A percentile compares a stretch with the other conserved stretches of the same genome.
Conservation (phyloP, 2,888 invertebrate genomes). For the Ornithoptera priamus region DNA sequence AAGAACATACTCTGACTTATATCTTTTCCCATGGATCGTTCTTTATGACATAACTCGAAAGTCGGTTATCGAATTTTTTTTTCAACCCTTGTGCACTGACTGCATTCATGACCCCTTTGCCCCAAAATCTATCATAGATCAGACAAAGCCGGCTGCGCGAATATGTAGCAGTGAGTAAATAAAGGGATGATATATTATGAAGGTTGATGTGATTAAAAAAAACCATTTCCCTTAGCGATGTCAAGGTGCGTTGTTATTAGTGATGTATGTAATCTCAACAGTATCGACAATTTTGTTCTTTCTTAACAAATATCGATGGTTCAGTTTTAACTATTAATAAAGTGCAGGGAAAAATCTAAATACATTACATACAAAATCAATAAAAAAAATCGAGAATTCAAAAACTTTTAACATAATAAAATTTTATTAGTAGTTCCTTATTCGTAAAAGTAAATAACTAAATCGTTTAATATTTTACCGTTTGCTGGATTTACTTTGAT, state of each 20-base stretch:
- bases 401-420: no score
- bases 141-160: slow-evolving; percentile 70
- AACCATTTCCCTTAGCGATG: slow-evolving; percentile 72
- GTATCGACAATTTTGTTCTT: neutral
- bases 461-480: neutral
- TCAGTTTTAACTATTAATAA: no score
- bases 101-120: slow-evolving; percentile 55
- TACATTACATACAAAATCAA: no score
- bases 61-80: slow-evolving; percentile 40
- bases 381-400: no score
- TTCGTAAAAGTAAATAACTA: neutral
- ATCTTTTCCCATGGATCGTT: slow-evolving; percentile 28
- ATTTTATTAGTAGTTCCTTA: no score
- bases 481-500: neutral
- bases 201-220: slow-evolving; percentile 73
- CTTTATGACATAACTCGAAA: slow-evolving; percentile 48
- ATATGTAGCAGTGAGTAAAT: slow-evolving; percentile 73
- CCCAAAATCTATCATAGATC: slow-evolving; percentile 45
- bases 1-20: neutral
- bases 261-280: slow-evolving; percentile 37
- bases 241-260: slow-evolving; percentile 74
- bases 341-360: no score
- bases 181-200: slow-evolving; percentile 78
- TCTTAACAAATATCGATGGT: neutral
- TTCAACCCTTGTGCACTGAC: slow-evolving; percentile 39